phyloP scores from a whole-genome alignment of 2,888 invertebrate genomes.

The Dascillus cervinus region DNA sequence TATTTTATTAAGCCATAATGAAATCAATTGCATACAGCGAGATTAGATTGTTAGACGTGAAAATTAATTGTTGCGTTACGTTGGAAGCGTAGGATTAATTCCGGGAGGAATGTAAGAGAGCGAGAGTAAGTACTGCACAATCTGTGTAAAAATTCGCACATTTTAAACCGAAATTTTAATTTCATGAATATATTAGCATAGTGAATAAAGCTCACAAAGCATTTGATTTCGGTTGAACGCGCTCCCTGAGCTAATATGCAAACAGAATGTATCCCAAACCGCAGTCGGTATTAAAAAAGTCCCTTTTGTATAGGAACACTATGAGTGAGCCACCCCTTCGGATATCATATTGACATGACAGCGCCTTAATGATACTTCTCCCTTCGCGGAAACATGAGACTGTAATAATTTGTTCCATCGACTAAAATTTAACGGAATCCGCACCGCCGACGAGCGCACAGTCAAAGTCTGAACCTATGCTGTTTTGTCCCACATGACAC shows the following conservation, averaged over 20 bases:
- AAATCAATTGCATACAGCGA: background rate
- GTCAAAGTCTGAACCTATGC: slow-evolving; percentile 38
- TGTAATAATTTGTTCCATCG: slow-evolving; percentile 24
- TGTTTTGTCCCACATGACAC: slow-evolving; percentile 46
- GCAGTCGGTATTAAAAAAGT: slow-evolving; percentile 39
- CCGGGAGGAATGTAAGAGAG: too few species aligned
- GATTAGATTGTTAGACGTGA: too few species aligned
- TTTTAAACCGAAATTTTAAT: slow-evolving; percentile 35
- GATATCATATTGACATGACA: slow-evolving; percentile 46
- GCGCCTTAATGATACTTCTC: slow-evolving; percentile 44
- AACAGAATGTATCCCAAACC: slow-evolving; percentile 40
- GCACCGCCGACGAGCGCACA: slow-evolving; percentile 28
- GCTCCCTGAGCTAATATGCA: slow-evolving; percentile 39
- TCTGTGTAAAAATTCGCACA: slow-evolving; percentile 13
- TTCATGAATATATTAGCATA: slow-evolving; percentile 41
- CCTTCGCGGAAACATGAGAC: slow-evolving; percentile 35
- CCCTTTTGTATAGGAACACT: slow-evolving; percentile 40
- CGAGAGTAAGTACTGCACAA: too few species aligned
- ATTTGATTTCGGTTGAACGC: slow-evolving; percentile 38
- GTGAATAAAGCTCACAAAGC: slow-evolving; percentile 37
- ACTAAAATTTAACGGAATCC: slow-evolving; percentile 13
- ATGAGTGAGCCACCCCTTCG: slow-evolving; percentile 40
- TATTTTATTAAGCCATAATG: slow-evolving; percentile 9
- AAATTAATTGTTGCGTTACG: too few species aligned
- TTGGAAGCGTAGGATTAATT: too few species aligned